Evolutionary conservation across 2,113 vertebrate species (phyloP).

Genomic region (Nyctereutes procyonoides): DNA sequence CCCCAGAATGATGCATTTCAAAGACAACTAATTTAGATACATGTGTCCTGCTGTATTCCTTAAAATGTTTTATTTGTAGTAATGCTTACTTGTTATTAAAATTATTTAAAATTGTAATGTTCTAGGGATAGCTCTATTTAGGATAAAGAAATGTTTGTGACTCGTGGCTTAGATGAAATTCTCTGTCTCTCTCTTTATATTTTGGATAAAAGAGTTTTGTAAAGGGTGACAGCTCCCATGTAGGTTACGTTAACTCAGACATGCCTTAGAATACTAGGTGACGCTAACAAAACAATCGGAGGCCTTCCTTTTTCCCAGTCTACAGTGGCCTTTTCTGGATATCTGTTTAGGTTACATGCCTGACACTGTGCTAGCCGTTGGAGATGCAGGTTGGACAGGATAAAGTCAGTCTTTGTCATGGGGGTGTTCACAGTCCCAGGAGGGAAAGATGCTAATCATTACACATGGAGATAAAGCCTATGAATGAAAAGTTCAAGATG

Average conservation of each 20-base stretch:
- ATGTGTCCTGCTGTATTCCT: neutral
- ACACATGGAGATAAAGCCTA: neutral
- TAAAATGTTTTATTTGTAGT: neutral
- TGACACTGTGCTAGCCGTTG: neutral
- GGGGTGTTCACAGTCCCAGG: neutral
- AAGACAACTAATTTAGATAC: neutral
- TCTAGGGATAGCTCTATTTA: neutral
- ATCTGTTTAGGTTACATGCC: neutral
- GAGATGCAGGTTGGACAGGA: neutral
- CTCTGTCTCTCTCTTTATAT: neutral
- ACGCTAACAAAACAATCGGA: neutral
- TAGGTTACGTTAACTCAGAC: too few relatives aligned
- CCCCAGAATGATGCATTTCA: neutral
- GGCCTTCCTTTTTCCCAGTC: neutral
- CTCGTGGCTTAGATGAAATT: neutral
- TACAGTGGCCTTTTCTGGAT: neutral
- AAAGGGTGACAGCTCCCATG: neutral
- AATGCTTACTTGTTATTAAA: slow-evolving; percentile 17
- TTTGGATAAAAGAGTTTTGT: neutral
- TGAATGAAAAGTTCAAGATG: neutral
- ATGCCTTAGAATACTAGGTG: neutral
- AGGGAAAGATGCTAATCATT: neutral
- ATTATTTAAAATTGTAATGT: neutral
- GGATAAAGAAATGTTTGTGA: neutral
- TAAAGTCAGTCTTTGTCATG: neutral